A percentile compares a stretch with the other conserved stretches of the same genome.
phyloP scores from a whole-genome alignment of 2,797 vertebrate genomes.

The Enteromius trimaculatus region DNA sequence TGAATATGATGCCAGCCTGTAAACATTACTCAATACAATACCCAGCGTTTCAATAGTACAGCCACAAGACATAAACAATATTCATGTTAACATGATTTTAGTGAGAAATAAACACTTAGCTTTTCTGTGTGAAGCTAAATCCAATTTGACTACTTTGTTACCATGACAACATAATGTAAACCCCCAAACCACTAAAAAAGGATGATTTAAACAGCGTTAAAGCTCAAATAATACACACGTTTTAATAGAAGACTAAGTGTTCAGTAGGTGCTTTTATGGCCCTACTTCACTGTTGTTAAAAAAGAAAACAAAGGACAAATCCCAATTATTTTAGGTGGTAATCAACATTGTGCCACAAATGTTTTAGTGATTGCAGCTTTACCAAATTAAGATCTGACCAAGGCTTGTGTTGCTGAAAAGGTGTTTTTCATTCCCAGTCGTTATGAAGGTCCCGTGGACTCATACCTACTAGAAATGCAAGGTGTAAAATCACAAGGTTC shows the following conservation, averaged over 20 bases:
- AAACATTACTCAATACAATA: neutral
- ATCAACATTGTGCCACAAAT: neutral
- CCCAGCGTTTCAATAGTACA: neutral
- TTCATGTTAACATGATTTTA: neutral
- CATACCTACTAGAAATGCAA: neutral
- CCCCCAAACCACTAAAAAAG: neutral
- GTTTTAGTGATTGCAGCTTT: neutral
- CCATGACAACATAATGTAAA: neutral
- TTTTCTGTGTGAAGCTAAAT: neutral
- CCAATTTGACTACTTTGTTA: neutral
- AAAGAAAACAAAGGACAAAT: neutral
- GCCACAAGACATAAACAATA: neutral
- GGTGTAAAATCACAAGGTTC: conserved; percentile 3
- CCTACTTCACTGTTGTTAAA: neutral
- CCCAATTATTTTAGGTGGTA: neutral
- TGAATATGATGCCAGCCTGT: neutral
- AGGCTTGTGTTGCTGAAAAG: neutral
- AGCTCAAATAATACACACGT: neutral
- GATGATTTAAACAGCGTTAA: neutral
- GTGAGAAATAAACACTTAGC: neutral
- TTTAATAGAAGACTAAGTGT: neutral
- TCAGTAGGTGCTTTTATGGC: neutral
- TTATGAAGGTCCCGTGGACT: neutral
- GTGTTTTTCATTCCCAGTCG: neutral
- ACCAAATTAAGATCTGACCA: neutral